Base-by-base conservation (phyloP, 2,797 vertebrate species). In the Phylloscopus collybita region DNA sequence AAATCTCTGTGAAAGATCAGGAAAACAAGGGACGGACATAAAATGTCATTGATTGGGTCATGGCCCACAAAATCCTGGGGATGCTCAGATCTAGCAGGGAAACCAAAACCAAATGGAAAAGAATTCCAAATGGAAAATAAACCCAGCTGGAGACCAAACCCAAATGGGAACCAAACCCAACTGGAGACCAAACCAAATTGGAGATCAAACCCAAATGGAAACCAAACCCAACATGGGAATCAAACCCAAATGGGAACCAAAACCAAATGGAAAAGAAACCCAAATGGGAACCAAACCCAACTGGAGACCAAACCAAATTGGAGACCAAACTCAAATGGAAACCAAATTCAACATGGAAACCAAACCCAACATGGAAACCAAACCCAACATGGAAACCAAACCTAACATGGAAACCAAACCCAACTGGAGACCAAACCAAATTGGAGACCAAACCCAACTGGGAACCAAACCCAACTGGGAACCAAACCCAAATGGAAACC, bases 31-130 rank as follows among this genome's bases (percentile, higher is more conserved):
- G 34, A 32, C 11, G 32, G 29, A 30, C 10, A 20, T 10, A 4
- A 59, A 83, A n/a, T 6, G 3, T 12, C 38, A 51, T 17, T 0
- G 3, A 3, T 2, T 0, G 5, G 64, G 45, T n/a, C 14, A 5
- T 5, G 13, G 20, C 51, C 50, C 60, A 57, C 21, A 51, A 23
- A 54, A 17, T 19, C 30, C 0, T 0, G 20, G 45, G 2, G 2
- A 11, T 0, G 1, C 32, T 62, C 0, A 1, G 18, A 25, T 2
- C 30, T 36, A 29, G 20, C 10, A 4, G 0, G 27, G 57, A 60
- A 60, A 60, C 16, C 5, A 59, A 36, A 59, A 10, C 34, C 32
- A 57, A 23, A 14, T 15, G 15, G 56, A 54, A 54, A 40, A 40
- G 38, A 13, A 40, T 12, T 40, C 38, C 38, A 40, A 40, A 40